Conservation (phyloP, 2,113 vertebrate genomes). For the Chaetorhynchus papuensis region DNA sequence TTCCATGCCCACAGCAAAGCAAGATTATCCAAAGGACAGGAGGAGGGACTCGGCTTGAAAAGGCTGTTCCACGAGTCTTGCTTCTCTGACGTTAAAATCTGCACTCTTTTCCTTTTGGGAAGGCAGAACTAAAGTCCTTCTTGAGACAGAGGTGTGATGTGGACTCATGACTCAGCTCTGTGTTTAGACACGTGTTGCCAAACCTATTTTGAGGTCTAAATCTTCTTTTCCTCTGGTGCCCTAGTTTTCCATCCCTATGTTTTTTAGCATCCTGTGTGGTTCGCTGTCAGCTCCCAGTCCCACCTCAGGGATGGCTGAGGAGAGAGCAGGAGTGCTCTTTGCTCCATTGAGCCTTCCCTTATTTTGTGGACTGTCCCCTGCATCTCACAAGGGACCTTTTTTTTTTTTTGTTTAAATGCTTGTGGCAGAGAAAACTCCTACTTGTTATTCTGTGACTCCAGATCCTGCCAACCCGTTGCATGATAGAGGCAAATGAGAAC, state of each 20-base stretch:
- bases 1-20: constrained; percentile 35
- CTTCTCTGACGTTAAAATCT: constrained; percentile 16
- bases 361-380: not conserved
- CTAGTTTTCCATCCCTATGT: not conserved
- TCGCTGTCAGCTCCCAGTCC: not conserved
- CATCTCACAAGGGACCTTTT: not conserved
- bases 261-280: not conserved
- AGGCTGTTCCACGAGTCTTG: not conserved
- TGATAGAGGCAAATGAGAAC: not conserved
- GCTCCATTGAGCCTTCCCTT: not conserved
- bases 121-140: not conserved
- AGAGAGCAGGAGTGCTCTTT: not conserved
- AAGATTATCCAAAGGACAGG: constrained; percentile 18
- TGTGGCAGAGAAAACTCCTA: not conserved
- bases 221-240: not conserved
- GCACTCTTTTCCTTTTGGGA: not conserved
- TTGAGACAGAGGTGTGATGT: not conserved
- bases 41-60: constrained; percentile 19
- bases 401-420: not conserved
- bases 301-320: not conserved
- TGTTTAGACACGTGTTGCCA: not conserved
- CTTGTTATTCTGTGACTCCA: accelerated
- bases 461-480: not conserved
- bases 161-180: not conserved
- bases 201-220: constrained; percentile 33